Conservation (phyloP, 2,113 vertebrate species). For the Tylochromis polylepis region DNA sequence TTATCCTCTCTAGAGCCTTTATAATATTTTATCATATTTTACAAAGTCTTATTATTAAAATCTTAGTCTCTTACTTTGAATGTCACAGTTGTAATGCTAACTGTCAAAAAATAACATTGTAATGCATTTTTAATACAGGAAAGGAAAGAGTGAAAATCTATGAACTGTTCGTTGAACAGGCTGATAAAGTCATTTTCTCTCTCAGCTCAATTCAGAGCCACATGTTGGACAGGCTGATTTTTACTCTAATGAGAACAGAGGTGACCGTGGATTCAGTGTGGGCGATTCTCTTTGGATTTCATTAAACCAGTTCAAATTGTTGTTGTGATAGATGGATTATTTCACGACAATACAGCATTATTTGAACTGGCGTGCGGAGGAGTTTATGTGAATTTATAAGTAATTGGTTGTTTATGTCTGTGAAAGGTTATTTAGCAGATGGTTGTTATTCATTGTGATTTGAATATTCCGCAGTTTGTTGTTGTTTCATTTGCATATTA, state of each 20-base stretch:
- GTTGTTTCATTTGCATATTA: conserved; percentile 21
- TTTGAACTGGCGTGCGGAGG: conserved; percentile 28
- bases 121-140: background rate
- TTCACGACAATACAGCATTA: conserved; percentile 29
- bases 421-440: conserved; percentile 48
- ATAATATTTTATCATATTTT: background rate
- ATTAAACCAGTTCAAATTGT: conserved; percentile 61
- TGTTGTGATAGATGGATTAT: conserved; percentile 49
- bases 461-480: background rate
- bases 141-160: background rate
- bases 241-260: conserved; percentile 48
- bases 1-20: background rate
- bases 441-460: conserved; percentile 2
- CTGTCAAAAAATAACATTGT: background rate
- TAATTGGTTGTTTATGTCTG: conserved; percentile 43
- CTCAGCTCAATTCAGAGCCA: background rate
- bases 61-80: background rate
- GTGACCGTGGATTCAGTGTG: conserved; percentile 36
- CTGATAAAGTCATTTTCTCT: conserved; percentile 3
- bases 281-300: conserved; percentile 50
- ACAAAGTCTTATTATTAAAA: too few species aligned
- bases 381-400: conserved; percentile 42
- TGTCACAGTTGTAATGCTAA: background rate
- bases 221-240: conserved; percentile 28
- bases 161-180: conserved; percentile 3